Conservation (phyloP, 2,113 vertebrate genomes). For the Corvus hawaiiensis region DNA sequence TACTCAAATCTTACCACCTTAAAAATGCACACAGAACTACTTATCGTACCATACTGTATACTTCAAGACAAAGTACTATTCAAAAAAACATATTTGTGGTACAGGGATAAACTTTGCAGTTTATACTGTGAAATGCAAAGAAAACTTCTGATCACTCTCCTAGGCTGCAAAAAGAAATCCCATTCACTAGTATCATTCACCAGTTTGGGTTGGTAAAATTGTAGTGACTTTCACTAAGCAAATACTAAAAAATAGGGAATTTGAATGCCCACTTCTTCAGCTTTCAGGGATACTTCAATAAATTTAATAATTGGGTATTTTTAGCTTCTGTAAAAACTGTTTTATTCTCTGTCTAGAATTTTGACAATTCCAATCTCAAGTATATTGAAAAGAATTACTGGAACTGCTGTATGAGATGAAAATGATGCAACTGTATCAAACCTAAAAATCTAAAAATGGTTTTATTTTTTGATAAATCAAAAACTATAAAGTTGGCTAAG, state of each 20-base stretch:
- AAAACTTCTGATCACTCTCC: constrained; percentile 62
- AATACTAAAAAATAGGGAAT: constrained; percentile 60
- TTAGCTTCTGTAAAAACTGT: no score
- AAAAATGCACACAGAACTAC: constrained; percentile 66
- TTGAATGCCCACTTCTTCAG: constrained; percentile 72
- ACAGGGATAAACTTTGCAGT: constrained; percentile 72
- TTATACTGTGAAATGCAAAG: constrained; percentile 74
- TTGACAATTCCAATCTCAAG: neutral
- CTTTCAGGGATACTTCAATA: constrained; percentile 49
- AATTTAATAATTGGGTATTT: constrained; percentile 31
- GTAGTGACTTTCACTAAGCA: constrained; percentile 63
- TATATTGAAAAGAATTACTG: constrained; percentile 43
- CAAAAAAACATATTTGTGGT: constrained; percentile 72
- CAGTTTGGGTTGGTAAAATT: constrained; percentile 59
- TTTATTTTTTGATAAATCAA: constrained; percentile 71
- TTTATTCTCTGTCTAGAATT: no score
- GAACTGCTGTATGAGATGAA: constrained; percentile 69
- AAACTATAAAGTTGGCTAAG: constrained; percentile 73
- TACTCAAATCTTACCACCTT: constrained; percentile 66
- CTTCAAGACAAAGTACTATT: constrained; percentile 63
- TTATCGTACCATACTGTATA: constrained; percentile 63
- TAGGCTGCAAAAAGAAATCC: constrained; percentile 69
- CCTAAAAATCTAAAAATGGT: constrained; percentile 65
- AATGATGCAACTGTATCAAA: constrained; percentile 72
- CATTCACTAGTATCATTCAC: constrained; percentile 56